A percentile compares a stretch with the other conserved stretches of the same genome.
Evolutionary conservation across 2,888 invertebrate species (phyloP).

Genomic region (Deilephila porcellus): DNA sequence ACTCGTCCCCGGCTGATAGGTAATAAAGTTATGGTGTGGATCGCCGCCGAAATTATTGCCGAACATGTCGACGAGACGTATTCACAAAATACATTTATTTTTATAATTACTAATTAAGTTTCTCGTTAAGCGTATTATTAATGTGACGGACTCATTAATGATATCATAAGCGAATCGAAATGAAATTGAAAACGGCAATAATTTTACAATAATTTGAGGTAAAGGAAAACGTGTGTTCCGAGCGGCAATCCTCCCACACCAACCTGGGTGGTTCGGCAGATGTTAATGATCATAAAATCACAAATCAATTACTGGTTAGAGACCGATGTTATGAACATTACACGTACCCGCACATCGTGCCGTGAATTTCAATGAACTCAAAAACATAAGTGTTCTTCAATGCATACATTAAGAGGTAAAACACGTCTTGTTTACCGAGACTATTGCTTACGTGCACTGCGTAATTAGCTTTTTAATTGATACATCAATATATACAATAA

Average conservation of each 20-base stretch:
- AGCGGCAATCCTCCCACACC: slow-evolving; percentile 35
- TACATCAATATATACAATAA: background rate
- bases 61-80: slow-evolving; percentile 37
- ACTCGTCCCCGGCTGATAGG: slow-evolving; percentile 51
- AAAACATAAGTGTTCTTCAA: background rate
- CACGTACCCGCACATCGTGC: slow-evolving; percentile 53
- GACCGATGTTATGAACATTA: slow-evolving; percentile 57
- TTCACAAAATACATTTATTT: slow-evolving; percentile 38
- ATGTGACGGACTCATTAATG: slow-evolving; percentile 53
- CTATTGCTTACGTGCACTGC: background rate
- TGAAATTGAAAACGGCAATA: slow-evolving; percentile 54
- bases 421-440: background rate
- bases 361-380: slow-evolving; percentile 65
- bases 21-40: slow-evolving; percentile 54
- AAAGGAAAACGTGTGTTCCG: slow-evolving; percentile 9
- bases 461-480: slow-evolving; percentile 9
- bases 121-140: slow-evolving; percentile 52
- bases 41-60: slow-evolving; percentile 45
- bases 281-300: slow-evolving; percentile 62
- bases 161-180: slow-evolving; percentile 49
- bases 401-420: background rate
- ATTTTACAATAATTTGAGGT: slow-evolving; percentile 18
- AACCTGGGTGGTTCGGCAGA: slow-evolving; percentile 71
- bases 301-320: slow-evolving; percentile 71
- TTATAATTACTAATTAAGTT: slow-evolving; percentile 37